Conservation (phyloP, 2,797 vertebrate genomes). For the Petrocephalus schoutedeni region DNA sequence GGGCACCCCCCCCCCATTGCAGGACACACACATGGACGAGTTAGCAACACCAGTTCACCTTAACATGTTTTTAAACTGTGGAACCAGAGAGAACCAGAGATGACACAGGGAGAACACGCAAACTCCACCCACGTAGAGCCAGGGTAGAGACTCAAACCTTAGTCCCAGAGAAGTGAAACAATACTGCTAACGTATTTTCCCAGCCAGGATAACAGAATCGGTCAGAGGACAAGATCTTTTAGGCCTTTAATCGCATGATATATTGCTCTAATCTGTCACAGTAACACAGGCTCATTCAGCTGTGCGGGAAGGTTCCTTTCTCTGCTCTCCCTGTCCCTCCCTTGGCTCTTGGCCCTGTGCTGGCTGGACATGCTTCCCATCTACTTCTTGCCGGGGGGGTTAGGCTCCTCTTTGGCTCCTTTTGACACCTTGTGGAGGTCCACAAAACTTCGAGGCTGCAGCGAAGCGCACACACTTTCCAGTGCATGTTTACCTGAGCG, state of each 20-base stretch:
- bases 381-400: constrained; percentile 69
- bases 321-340: constrained; percentile 5
- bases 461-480: constrained; percentile 80
- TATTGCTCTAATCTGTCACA: neutral
- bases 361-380: constrained; percentile 65
- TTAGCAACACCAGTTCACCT: neutral
- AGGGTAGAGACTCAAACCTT: neutral
- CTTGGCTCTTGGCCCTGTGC: neutral
- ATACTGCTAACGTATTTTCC: neutral
- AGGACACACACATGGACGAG: neutral
- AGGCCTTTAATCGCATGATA: neutral
- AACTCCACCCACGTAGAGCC: neutral
- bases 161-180: neutral
- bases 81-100: neutral
- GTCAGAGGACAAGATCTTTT: neutral
- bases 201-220: neutral
- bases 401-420: constrained; percentile 71
- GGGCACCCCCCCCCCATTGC: neutral
- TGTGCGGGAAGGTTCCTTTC: constrained; percentile 35
- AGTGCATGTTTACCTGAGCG: constrained; percentile 95
- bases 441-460: constrained; percentile 86
- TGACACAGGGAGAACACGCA: neutral
- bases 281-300: neutral
- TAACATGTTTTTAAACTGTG: neutral
- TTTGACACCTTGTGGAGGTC: constrained; percentile 81